phyloP scores from a whole-genome alignment of 2,888 invertebrate species.

The Harpalus rufipes region DNA sequence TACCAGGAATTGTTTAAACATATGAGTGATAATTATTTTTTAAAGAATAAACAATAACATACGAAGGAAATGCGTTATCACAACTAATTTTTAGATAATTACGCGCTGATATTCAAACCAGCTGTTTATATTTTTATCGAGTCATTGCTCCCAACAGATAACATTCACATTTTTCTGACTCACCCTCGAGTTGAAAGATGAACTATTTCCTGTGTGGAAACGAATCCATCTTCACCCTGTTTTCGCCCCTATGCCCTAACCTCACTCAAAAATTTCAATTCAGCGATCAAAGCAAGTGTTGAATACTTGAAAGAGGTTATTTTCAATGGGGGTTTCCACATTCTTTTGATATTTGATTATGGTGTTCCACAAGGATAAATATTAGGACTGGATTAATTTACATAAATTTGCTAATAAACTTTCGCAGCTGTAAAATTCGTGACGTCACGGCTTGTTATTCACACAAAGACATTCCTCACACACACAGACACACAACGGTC shows the following conservation, averaged over 20 bases:
- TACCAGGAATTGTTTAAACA: not conserved
- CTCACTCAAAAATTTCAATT: conserved; percentile 17
- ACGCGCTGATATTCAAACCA: conserved; percentile 27
- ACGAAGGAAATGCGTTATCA: not conserved
- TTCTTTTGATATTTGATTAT: conserved; percentile 7
- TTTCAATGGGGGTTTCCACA: not conserved
- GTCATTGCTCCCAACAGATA: conserved; percentile 37
- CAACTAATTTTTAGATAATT: not conserved
- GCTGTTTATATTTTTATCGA: conserved; percentile 46
- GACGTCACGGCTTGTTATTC: no score
- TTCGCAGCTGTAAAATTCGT: no score
- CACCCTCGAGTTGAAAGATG: conserved; percentile 28
- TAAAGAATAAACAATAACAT: not conserved
- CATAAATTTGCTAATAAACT: no score
- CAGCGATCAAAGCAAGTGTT: conserved; percentile 8
- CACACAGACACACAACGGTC: no score
- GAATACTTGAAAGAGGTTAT: not conserved
- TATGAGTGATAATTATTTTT: not conserved
- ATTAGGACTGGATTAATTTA: not conserved
- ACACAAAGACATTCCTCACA: no score
- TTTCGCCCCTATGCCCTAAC: not conserved
- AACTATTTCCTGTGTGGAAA: conserved; percentile 28
- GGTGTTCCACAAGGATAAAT: not conserved
- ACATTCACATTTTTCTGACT: conserved; percentile 4
- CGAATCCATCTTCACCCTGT: not conserved